phyloP scores from a whole-genome alignment of 2,888 invertebrate species.

The Rapana venosa region DNA sequence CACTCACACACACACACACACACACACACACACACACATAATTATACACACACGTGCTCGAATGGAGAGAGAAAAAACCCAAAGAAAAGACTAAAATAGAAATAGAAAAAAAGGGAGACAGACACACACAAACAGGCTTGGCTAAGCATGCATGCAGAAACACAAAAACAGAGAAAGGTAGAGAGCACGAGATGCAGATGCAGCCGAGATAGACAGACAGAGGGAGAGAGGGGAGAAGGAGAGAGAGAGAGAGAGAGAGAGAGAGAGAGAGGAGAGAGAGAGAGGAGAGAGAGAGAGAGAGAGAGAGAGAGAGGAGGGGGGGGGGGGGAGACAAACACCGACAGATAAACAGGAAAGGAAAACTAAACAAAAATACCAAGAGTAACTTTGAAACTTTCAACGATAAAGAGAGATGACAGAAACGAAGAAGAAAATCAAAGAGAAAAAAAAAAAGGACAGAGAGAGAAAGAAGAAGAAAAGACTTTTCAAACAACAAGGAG shows the following conservation, averaged over 20 bases:
- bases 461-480: not conserved
- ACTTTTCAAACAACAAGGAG: not conserved
- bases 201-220: too few relatives aligned
- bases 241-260: slow-evolving; percentile 41
- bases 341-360: not conserved
- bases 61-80: not conserved
- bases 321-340: not conserved
- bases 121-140: not conserved
- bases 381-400: not conserved
- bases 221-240: slow-evolving; percentile 16
- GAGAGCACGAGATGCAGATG: too few relatives aligned
- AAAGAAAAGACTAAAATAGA: too few relatives aligned
- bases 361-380: not conserved
- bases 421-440: too few relatives aligned
- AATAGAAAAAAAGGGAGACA: too few relatives aligned
- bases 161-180: too few relatives aligned
- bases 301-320: slow-evolving; percentile 22
- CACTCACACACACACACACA: slow-evolving; percentile 9
- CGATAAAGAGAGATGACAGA: not conserved
- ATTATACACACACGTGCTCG: not conserved
- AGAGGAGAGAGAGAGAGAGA: slow-evolving; percentile 33
- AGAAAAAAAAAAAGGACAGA: too few relatives aligned
- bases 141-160: too few relatives aligned
- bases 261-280: slow-evolving; percentile 45
- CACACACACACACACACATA: not conserved